These are phyloP conservation scores for Porites lobata DNA, from an alignment of 92 coral and sea anemone species.

Conservation along the genomic window DNA sequence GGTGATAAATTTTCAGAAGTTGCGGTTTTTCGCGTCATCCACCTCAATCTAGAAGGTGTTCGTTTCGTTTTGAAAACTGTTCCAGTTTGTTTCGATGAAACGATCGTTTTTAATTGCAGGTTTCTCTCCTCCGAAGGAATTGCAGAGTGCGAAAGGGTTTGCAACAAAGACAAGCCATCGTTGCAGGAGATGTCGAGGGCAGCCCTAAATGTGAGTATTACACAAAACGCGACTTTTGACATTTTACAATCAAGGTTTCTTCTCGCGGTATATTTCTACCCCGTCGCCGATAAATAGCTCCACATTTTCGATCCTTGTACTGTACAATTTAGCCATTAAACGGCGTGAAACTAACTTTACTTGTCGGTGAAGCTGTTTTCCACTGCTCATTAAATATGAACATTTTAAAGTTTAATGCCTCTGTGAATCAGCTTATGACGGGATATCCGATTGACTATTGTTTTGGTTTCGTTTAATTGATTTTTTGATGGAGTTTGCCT, in stretches of 20 bases:
- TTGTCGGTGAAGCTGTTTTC: conserved; percentile 76
- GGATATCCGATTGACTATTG: conserved; percentile 45
- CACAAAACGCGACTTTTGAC: conserved; percentile 5
- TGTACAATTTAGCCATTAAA: conserved; percentile 18
- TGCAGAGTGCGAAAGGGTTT: conserved; percentile 90
- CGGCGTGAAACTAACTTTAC: conserved; percentile 62
- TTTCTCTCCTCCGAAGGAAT: conserved; percentile 95
- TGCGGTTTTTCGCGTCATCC: conserved; percentile 39
- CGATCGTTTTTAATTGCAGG: conserved; percentile 63
- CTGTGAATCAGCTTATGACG: conserved; percentile 45
- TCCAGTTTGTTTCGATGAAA: conserved; percentile 13
- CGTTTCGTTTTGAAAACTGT: conserved; percentile 25
- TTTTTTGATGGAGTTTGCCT: conserved; percentile 37
- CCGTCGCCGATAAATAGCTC: conserved; percentile 1
- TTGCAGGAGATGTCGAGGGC: conserved; percentile 83
- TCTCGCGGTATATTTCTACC: not conserved
- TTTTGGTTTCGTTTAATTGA: conserved; percentile 55
- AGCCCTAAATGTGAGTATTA: conserved; percentile 92
- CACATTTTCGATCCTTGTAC: not conserved
- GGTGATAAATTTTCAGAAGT: conserved; percentile 20
- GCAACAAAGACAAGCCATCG: conserved; percentile 86
- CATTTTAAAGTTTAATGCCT: conserved; percentile 88
- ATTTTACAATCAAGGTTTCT: not conserved
- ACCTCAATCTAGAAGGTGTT: conserved; percentile 19
- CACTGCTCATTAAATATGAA: conserved; percentile 93